A percentile compares a stretch with the other conserved stretches of the same genome.
Evolutionary conservation across 2,797 vertebrate genomes (phyloP).

Genomic region (Mormyrus hasselquistii): DNA sequence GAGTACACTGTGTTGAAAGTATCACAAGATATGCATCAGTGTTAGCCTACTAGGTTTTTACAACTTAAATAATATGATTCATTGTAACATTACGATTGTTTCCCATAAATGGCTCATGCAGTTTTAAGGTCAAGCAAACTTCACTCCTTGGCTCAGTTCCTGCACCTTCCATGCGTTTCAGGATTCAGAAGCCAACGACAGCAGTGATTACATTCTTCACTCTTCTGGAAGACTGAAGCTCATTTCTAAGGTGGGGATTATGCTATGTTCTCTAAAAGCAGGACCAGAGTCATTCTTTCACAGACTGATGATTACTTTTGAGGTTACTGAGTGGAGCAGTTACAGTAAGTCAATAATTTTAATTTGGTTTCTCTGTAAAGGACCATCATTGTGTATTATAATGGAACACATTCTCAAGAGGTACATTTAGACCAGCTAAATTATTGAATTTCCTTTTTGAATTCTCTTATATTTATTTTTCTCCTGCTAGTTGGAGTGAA

Average conservation of each 20-base stretch:
- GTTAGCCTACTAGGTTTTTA: neutral
- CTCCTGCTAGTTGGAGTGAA: neutral
- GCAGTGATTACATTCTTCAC: slow-evolving; percentile 6
- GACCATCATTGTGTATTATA: neutral
- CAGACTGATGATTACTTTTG: neutral
- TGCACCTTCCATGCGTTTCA: neutral
- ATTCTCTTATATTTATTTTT: neutral
- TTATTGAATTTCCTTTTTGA: neutral
- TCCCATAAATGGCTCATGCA: neutral
- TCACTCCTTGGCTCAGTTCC: neutral
- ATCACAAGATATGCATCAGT: neutral
- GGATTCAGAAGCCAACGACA: neutral
- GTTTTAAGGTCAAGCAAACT: neutral
- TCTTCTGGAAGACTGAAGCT: slow-evolving; percentile 25
- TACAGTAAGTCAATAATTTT: neutral
- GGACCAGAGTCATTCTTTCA: neutral
- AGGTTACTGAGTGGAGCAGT: slow-evolving; percentile 12
- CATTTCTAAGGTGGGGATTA: slow-evolving; percentile 17
- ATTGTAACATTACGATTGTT: neutral
- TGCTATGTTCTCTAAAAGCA: neutral
- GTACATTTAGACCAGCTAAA: slow-evolving; percentile 1
- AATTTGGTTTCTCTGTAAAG: slow-evolving; percentile 2
- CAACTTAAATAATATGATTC: neutral
- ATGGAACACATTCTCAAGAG: slow-evolving; percentile 1
- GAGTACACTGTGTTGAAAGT: neutral